These are phyloP conservation scores for Leucophora obtusa DNA, from an alignment of 2,888 invertebrate genomes.

Conservation along the genomic window DNA sequence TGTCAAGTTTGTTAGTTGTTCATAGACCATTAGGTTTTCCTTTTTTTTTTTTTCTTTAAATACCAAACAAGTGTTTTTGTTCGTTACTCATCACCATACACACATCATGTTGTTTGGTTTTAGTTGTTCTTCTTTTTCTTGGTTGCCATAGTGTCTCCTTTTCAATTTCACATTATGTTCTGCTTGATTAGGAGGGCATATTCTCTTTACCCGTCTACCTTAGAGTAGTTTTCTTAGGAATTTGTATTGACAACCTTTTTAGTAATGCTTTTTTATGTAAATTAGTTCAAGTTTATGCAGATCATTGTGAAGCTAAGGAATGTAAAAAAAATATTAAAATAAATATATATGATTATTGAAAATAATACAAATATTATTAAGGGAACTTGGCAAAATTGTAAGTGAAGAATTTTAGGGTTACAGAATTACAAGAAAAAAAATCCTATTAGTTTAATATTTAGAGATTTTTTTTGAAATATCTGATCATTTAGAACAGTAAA, in stretches of 20 bases:
- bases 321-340: background rate
- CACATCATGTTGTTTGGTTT: conserved; percentile 42
- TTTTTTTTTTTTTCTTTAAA: background rate
- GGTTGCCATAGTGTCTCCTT: conserved; percentile 55
- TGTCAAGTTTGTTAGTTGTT: conserved; percentile 53
- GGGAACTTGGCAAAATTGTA: too few species aligned
- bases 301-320: conserved; percentile 35
- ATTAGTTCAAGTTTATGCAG: conserved; percentile 61
- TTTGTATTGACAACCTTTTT: conserved; percentile 56
- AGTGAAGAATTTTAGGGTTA: too few species aligned
- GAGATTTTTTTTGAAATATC: too few species aligned
- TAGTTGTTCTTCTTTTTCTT: background rate
- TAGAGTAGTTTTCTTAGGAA: background rate
- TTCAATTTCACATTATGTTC: conserved; percentile 27
- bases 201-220: too few species aligned
- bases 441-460: too few species aligned
- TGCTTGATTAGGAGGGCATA: conserved; percentile 46
- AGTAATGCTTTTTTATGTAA: conserved; percentile 55
- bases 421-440: too few species aligned
- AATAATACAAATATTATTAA: background rate
- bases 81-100: conserved; percentile 44
- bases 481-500: too few species aligned
- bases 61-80: conserved; percentile 53
- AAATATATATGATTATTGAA: background rate
- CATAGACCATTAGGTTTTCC: conserved; percentile 26